Percentiles rank a stretch among this genome's conserved stretches.
These are phyloP conservation scores for Oikopleura albicans DNA, from an alignment of 23 tunicate species.

Conservation along the genomic window DNA sequence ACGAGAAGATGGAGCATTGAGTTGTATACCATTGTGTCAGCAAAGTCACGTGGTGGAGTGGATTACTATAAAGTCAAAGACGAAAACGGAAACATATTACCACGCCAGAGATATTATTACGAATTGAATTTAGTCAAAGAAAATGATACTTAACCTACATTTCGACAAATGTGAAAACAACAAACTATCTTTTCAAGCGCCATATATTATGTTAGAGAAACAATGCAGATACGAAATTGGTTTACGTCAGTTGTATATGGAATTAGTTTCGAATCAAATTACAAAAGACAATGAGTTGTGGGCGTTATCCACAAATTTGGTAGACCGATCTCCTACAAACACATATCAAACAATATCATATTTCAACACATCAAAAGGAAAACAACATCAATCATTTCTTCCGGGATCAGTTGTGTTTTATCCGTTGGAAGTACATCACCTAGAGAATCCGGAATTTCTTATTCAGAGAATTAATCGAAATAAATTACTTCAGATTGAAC, in stretches of 20 bases:
- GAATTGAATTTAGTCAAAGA: background rate
- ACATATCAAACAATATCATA: background rate
- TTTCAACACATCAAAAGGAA: background rate
- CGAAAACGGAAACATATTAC: background rate
- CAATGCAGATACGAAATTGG: background rate
- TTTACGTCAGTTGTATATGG: background rate
- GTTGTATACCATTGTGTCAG: background rate
- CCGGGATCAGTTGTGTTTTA: background rate
- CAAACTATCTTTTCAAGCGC: background rate
- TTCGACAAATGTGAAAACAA: background rate
- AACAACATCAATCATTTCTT: background rate
- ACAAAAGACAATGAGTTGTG: background rate
- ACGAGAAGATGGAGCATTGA: background rate
- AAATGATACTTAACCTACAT: background rate
- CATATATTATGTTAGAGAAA: background rate
- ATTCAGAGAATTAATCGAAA: background rate
- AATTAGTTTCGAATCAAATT: background rate
- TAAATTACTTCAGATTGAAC: background rate
- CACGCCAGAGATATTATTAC: background rate
- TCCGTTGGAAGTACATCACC: background rate
- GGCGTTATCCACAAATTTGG: background rate
- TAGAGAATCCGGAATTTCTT: background rate
- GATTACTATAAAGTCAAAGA: background rate
- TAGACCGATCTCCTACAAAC: background rate
- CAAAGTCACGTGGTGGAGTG: background rate